These are phyloP conservation scores for Tortrix viridana DNA, from an alignment of 2,888 invertebrate species.

Conservation along the genomic window DNA sequence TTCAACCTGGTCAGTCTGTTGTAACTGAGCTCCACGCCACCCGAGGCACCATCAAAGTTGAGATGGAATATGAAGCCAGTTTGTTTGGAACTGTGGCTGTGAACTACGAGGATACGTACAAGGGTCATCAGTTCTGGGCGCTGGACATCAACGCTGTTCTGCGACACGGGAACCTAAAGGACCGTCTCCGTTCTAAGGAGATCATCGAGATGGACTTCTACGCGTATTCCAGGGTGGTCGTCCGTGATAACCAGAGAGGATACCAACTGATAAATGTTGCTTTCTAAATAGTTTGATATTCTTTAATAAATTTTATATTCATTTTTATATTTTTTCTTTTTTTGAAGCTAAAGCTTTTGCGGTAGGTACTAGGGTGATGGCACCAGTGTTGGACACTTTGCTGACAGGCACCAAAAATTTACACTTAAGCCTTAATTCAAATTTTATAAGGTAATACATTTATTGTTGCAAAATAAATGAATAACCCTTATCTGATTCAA, in stretches of 20 bases:
- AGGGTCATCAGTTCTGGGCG: constrained; percentile 48
- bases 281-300: constrained; percentile 1
- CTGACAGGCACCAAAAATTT: no score
- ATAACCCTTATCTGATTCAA: no score
- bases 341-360: neutral
- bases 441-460: no score
- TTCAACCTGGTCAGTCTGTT: constrained; percentile 50
- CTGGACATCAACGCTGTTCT: constrained; percentile 44
- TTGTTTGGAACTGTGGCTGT: constrained; percentile 45
- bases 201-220: constrained; percentile 31
- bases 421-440: no score
- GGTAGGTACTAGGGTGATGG: no score
- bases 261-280: constrained; percentile 10
- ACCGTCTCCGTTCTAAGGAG: constrained; percentile 22
- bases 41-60: constrained; percentile 45
- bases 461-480: no score
- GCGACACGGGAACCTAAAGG: constrained; percentile 38
- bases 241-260: constrained; percentile 12
- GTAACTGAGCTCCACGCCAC: constrained; percentile 48
- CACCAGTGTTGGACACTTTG: no score
- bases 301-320: constrained; percentile 13
- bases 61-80: constrained; percentile 45
- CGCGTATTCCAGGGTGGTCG: constrained; percentile 21
- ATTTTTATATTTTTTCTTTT: constrained; percentile 5
- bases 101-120: constrained; percentile 42